These are phyloP conservation scores for Catalaphyllia jardinei DNA, from an alignment of 64 coral and sea anemone genomes.

Conservation along the genomic window DNA sequence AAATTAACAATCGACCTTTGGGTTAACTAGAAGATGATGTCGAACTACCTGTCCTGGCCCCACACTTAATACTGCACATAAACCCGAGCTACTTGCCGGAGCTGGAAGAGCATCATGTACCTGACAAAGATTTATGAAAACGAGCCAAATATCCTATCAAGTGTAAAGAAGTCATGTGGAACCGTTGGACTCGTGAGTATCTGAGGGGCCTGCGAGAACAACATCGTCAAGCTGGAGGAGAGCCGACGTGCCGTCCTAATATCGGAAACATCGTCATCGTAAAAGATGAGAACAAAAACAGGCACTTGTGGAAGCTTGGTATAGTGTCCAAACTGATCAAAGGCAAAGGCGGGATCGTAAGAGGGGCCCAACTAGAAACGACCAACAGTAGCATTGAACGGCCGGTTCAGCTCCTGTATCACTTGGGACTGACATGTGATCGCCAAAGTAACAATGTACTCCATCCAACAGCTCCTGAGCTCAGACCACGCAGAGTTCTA, in stretches of 20 bases:
- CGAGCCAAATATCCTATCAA: slow-evolving; percentile 27
- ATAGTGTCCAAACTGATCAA: background rate
- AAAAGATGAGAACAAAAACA: background rate
- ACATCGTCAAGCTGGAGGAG: background rate
- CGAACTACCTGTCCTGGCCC: slow-evolving; percentile 37
- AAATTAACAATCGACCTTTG: slow-evolving; percentile 30
- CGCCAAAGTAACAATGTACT: too few relatives aligned
- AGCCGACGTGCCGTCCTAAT: background rate
- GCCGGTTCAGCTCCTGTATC: too few relatives aligned
- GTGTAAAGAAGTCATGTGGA: slow-evolving; percentile 41
- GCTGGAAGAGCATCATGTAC: background rate
- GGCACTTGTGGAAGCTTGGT: too few relatives aligned
- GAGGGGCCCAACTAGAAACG: slow-evolving; percentile 1
- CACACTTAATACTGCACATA: slow-evolving; percentile 16
- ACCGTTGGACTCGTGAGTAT: slow-evolving; percentile 23
- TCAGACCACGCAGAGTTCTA: too few relatives aligned
- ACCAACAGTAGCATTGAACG: background rate
- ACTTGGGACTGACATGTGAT: too few relatives aligned
- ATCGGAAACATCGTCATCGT: slow-evolving; percentile 32
- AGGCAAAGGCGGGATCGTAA: background rate
- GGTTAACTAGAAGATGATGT: slow-evolving; percentile 36
- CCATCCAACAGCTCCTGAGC: too few relatives aligned
- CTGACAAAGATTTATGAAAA: slow-evolving; percentile 26
- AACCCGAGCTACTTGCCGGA: slow-evolving; percentile 23
- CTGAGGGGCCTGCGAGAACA: background rate